Base-by-base conservation (phyloP, 2,113 vertebrate species). In the Hystrix cristata region DNA sequence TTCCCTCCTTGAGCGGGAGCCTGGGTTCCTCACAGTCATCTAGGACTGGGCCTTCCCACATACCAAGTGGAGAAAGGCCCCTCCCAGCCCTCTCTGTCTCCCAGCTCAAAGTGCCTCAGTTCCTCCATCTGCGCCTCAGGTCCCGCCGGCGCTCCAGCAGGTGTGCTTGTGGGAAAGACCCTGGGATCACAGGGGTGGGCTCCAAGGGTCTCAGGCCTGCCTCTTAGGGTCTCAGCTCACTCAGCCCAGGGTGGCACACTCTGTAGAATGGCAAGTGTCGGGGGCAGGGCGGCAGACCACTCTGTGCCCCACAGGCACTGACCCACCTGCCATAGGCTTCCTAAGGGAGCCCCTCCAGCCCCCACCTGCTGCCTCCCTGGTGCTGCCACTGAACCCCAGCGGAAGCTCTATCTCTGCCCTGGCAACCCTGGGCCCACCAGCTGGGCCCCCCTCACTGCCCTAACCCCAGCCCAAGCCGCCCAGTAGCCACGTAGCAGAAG, bases 401-500 rank as follows among this genome's bases (percentile, higher is more conserved):
- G 51, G 6, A 43, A 92, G 76, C 51, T 74, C 94, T 51, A 19
- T 84, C 83, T 94, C 96, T 97, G 85, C 71, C 90, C 80, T 84
- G 72, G 82, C 18, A 13, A 29, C 79, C 74, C 80, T 82, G 69
- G 80, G 65, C 82, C 91, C 95, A 60, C 7, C 87, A 84, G 48
- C 43, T 18, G 60, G 92, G 79, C 59, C 69, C 14, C 53, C 72
- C 72, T 95, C 74, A 38, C 74, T 88, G 51, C 74, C 96, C 95
- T 64, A 67, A 62, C 87, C 96, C 96, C 59, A 95, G 87, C 84
- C 96, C 94, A 91, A 76, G 87, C 96, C 5, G 19, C 97, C 98
- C 97, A 98, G 98, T 97, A 98, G 98, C 98, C 97, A 97, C 25
- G 97, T 98, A 98, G 98, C 98, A 98, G 97, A 98, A 97, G 95